phyloP scores from a whole-genome alignment of 1,140 invertebrate species.

The Diuraphis noxia region DNA sequence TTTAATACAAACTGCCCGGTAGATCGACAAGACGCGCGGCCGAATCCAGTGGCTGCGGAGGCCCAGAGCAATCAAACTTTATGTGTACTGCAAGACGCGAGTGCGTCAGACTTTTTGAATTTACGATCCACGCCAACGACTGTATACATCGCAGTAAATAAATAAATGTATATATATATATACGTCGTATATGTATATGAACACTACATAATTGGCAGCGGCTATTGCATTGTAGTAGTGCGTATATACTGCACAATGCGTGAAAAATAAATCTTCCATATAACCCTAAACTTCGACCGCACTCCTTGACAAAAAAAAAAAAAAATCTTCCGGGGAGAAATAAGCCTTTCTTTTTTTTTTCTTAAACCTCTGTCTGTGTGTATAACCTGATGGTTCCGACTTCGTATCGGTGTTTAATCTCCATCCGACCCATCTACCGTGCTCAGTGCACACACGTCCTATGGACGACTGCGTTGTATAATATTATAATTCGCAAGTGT shows the following conservation, averaged over 20 bases:
- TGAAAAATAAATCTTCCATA: slow-evolving; percentile 3
- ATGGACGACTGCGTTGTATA: not conserved
- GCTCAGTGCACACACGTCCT: no score
- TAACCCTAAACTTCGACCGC: not conserved
- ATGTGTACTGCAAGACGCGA: slow-evolving; percentile 18
- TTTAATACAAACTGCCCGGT: slow-evolving; percentile 51
- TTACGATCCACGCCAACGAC: not conserved
- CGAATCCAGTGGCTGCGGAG: not conserved
- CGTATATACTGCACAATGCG: not conserved
- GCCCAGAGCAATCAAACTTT: slow-evolving; percentile 54
- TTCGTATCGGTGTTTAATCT: not conserved
- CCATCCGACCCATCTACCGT: no score
- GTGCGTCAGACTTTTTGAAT: slow-evolving; percentile 28
- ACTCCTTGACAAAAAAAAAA: not conserved
- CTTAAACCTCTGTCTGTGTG: not conserved
- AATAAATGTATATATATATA: not conserved
- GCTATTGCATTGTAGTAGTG: not conserved
- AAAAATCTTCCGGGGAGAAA: not conserved
- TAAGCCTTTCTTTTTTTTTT: not conserved
- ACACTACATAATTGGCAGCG: not conserved
- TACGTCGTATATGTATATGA: not conserved
- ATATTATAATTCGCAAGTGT: not conserved
- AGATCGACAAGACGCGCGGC: slow-evolving; percentile 41
- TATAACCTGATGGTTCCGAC: not conserved
- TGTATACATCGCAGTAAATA: not conserved